phyloP scores from a whole-genome alignment of 2,113 vertebrate genomes.

The Bufo gargarizans region DNA sequence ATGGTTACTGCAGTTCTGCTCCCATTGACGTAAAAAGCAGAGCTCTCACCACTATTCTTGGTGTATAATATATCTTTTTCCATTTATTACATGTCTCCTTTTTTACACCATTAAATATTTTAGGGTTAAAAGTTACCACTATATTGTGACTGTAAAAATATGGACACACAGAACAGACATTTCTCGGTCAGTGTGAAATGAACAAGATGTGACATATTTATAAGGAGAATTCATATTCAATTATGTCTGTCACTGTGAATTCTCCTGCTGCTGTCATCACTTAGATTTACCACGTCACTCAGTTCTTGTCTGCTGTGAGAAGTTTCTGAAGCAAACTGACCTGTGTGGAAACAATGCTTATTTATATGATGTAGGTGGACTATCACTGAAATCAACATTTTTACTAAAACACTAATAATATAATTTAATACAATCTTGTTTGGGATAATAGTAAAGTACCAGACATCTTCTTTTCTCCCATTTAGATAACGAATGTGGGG shows the following conservation, averaged over 20 bases:
- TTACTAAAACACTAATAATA: too few species aligned
- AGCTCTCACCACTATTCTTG: too few species aligned
- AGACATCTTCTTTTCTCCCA: too few species aligned
- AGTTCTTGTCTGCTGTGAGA: neutral
- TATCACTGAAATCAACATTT: neutral
- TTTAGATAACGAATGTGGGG: too few species aligned
- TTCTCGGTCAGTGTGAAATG: neutral
- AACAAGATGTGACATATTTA: slow-evolving; percentile 6
- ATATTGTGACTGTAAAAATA: neutral
- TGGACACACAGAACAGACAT: neutral
- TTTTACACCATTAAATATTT: neutral
- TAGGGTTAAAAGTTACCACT: neutral
- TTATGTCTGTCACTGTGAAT: neutral
- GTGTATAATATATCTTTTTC: too few species aligned
- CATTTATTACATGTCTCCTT: too few species aligned
- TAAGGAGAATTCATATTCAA: neutral
- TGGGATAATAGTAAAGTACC: too few species aligned
- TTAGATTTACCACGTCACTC: neutral
- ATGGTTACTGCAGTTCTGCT: too few species aligned
- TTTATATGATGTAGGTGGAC: neutral
- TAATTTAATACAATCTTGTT: too few species aligned
- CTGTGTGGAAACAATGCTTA: neutral
- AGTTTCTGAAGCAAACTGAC: neutral
- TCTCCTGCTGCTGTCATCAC: neutral
- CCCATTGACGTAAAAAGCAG: too few species aligned